These are phyloP conservation scores for Gymnogyps californianus DNA, from an alignment of 2,113 vertebrate species.

Conservation along the genomic window DNA sequence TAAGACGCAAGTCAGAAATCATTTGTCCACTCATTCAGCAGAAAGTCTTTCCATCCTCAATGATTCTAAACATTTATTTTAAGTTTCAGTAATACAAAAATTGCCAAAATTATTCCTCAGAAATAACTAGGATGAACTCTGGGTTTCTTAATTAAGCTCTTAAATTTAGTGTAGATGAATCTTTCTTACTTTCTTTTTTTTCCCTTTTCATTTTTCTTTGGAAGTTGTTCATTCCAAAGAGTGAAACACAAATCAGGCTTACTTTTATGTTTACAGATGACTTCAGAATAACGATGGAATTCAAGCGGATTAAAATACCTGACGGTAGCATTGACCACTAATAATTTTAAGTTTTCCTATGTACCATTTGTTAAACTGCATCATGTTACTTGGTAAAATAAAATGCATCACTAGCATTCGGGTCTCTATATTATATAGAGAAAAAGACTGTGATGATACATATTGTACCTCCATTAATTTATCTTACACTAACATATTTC, in stretches of 20 bases:
- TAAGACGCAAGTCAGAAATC: neutral
- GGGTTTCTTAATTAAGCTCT: neutral
- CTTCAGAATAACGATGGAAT: neutral
- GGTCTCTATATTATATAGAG: neutral
- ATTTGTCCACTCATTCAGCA: neutral
- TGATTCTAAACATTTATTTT: neutral
- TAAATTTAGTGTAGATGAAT: neutral
- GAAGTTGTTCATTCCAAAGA: slow-evolving; percentile 28
- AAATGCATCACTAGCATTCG: neutral
- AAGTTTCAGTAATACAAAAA: neutral
- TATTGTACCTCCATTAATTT: neutral
- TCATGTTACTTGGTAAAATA: neutral
- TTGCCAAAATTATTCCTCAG: neutral
- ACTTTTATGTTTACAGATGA: neutral
- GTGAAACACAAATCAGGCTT: slow-evolving; percentile 3
- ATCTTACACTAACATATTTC: neutral
- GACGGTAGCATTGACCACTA: neutral
- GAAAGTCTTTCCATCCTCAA: neutral
- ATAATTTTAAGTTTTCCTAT: neutral
- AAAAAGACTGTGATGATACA: neutral
- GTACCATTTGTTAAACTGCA: neutral
- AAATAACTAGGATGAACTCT: neutral
- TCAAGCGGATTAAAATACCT: neutral
- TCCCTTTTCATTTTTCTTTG: neutral
- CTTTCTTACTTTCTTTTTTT: neutral